A percentile compares a stretch with the other conserved stretches of the same genome.
phyloP scores from a whole-genome alignment of 2,113 vertebrate species.

The Piaya cayana region DNA sequence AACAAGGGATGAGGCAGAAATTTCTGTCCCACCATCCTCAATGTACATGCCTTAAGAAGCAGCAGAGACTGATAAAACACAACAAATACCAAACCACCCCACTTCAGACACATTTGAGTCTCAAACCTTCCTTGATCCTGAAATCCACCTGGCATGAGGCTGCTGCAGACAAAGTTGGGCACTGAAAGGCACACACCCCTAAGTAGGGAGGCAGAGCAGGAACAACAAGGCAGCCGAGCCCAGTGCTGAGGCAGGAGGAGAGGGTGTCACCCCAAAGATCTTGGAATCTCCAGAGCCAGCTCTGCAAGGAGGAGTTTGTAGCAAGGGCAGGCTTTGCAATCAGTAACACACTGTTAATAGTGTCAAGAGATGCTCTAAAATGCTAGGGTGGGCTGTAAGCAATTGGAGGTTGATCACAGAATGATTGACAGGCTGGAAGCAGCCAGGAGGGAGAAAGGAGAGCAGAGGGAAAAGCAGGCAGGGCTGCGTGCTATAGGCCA shows the following conservation, averaged over 20 bases:
- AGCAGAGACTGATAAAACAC: background rate
- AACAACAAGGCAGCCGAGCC: background rate
- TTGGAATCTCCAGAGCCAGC: background rate
- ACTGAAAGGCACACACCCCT: background rate
- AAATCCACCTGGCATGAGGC: background rate
- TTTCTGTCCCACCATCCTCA: background rate
- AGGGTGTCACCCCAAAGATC: background rate
- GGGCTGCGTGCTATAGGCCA: background rate
- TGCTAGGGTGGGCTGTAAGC: background rate
- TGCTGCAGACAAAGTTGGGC: background rate
- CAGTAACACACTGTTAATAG: background rate
- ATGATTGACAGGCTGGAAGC: background rate
- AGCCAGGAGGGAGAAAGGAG: background rate
- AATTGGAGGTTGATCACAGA: background rate
- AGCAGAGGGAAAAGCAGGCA: background rate
- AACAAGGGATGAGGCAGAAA: background rate
- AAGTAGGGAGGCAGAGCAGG: background rate
- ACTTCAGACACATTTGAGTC: background rate
- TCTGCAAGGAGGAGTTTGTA: background rate
- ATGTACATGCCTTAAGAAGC: background rate
- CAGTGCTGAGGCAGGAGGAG: rapidly evolving
- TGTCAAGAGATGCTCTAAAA: background rate
- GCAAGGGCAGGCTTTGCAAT: rapidly evolving
- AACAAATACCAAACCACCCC: background rate
- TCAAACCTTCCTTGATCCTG: background rate